phyloP scores from a whole-genome alignment of 1,140 invertebrate species.

The Gryllus bimaculatus region DNA sequence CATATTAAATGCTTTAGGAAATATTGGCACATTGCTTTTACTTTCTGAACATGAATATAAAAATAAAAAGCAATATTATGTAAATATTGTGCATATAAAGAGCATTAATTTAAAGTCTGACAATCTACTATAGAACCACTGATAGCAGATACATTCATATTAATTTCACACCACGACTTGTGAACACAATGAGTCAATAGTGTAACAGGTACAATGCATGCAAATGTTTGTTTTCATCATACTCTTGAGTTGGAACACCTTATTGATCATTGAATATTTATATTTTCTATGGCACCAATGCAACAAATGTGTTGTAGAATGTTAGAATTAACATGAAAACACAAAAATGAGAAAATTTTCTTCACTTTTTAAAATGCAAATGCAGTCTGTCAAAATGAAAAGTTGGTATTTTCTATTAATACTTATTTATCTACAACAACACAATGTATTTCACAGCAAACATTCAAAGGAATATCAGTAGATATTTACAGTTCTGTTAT shows the following conservation, averaged over 20 bases:
- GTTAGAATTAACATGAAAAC: no score
- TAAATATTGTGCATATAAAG: neutral
- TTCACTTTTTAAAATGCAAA: no score
- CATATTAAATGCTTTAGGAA: neutral
- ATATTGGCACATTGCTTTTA: neutral
- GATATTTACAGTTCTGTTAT: no score
- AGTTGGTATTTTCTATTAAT: no score
- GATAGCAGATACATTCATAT: neutral
- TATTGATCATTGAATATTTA: neutral
- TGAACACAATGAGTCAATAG: conserved; percentile 4
- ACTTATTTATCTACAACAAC: no score
- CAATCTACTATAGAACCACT: neutral
- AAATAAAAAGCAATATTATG: neutral
- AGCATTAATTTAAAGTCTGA: neutral
- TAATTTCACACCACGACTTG: neutral
- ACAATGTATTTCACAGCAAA: no score
- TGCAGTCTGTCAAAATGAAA: no score
- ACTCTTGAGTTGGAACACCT: neutral
- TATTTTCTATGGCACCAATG: neutral
- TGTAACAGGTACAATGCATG: neutral
- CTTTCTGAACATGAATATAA: neutral
- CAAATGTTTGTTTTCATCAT: neutral
- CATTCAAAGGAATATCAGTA: no score
- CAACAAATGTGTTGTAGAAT: no score
- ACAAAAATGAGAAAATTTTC: no score